Evolutionary conservation across 1,140 invertebrate genomes (phyloP).

Genomic region (Trachelipus rathkii): DNA sequence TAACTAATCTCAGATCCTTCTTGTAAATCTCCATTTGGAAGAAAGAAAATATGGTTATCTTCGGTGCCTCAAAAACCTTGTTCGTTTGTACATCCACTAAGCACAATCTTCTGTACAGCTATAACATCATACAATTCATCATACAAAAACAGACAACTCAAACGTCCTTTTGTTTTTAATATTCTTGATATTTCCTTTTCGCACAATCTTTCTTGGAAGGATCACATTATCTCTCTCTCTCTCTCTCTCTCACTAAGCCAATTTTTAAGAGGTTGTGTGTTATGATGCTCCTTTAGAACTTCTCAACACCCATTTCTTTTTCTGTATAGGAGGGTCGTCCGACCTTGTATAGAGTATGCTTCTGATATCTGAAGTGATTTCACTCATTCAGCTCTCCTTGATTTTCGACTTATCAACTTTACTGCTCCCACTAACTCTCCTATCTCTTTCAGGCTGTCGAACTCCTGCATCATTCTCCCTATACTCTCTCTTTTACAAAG

Average conservation of each 20-base stretch:
- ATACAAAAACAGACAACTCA: background rate
- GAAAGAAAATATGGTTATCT: no score
- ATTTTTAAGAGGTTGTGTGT: background rate
- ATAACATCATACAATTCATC: background rate
- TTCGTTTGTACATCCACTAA: no score
- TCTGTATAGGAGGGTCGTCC: background rate
- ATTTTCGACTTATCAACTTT: background rate
- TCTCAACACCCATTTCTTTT: background rate
- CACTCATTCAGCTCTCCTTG: background rate
- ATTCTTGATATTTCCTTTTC: no score
- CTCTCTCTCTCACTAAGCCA: background rate
- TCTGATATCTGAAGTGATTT: background rate
- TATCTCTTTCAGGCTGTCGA: background rate
- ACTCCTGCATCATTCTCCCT: background rate
- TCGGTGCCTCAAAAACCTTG: no score
- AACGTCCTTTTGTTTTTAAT: background rate
- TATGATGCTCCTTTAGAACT: background rate
- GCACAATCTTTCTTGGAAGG: no score
- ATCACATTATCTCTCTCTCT: background rate
- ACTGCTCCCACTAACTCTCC: background rate
- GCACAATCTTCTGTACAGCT: background rate
- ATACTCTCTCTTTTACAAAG: background rate
- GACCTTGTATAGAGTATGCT: background rate
- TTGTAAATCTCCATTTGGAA: background rate
- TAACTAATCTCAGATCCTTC: no score